Evolutionary conservation across 2,797 vertebrate genomes (phyloP).

Genomic region (Siniperca scherzeri): DNA sequence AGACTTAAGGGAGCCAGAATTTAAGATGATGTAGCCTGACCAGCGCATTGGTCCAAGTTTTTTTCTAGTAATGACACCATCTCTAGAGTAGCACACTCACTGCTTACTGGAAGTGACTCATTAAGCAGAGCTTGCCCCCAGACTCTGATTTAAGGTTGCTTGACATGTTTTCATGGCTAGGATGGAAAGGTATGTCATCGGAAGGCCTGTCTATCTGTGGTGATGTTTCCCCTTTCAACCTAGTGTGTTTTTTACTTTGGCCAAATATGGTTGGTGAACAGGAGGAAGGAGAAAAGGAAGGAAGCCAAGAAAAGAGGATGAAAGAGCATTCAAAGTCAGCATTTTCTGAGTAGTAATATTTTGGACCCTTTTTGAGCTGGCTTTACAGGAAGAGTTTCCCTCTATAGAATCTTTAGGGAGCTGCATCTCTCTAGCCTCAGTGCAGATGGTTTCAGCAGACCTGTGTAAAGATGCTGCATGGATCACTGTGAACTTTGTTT

Average conservation of each 20-base stretch:
- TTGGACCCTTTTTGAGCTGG: slow-evolving; percentile 36
- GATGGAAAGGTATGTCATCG: slow-evolving; percentile 67
- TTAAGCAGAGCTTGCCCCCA: slow-evolving; percentile 48
- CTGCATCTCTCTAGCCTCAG: slow-evolving; percentile 27
- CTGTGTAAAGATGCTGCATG: slow-evolving; percentile 53
- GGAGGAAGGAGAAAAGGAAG: slow-evolving; percentile 49
- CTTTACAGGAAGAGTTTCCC: slow-evolving; percentile 47
- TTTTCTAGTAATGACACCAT: slow-evolving; percentile 46
- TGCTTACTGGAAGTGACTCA: slow-evolving; percentile 78
- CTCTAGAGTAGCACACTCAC: slow-evolving; percentile 59
- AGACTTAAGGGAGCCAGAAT: slow-evolving; percentile 6
- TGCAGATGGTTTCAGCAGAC: slow-evolving; percentile 71
- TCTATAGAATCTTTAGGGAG: slow-evolving; percentile 47
- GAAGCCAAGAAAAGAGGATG: slow-evolving; percentile 55
- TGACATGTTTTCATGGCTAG: slow-evolving; percentile 65
- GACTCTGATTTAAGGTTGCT: slow-evolving; percentile 68
- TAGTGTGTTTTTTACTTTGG: slow-evolving; percentile 34
- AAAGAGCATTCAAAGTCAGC: slow-evolving; percentile 48
- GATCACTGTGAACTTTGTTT: slow-evolving; percentile 75
- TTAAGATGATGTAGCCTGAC: slow-evolving; percentile 26
- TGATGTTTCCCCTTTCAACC: slow-evolving; percentile 54
- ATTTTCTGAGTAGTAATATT: slow-evolving; percentile 33
- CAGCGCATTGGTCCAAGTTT: slow-evolving; percentile 28
- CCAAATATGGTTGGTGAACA: slow-evolving; percentile 64
- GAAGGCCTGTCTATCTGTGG: slow-evolving; percentile 48